Percentiles rank a stretch among this genome's conserved stretches.
Conservation (phyloP, 1,140 invertebrate genomes). For the Dendrolimus punctatus region DNA sequence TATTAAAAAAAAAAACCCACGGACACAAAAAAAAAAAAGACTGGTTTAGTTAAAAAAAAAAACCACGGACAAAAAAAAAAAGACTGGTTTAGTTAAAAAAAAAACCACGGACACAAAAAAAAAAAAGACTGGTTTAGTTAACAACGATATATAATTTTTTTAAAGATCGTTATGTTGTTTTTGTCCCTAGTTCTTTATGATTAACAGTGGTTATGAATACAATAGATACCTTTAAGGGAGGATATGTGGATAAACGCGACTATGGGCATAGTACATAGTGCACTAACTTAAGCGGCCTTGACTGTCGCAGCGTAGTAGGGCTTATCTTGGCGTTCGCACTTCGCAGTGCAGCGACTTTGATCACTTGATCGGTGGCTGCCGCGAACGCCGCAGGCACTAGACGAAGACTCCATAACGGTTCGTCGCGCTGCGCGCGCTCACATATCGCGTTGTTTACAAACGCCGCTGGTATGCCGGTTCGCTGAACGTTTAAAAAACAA, state of each 20-base stretch:
- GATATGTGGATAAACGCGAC: slow-evolving; percentile 45
- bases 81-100: no score
- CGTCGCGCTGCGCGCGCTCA: slow-evolving; percentile 19
- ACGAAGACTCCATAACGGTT: slow-evolving; percentile 12
- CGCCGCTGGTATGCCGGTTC: slow-evolving; percentile 21
- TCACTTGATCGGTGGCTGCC: slow-evolving; percentile 42
- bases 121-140: no score
- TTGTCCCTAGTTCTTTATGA: slow-evolving; percentile 21
- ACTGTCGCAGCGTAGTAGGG: slow-evolving; percentile 28
- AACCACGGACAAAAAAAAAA: no score
- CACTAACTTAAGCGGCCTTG: slow-evolving; percentile 56
- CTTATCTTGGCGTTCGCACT: slow-evolving; percentile 46
- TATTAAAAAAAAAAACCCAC: no score
- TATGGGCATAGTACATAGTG: slow-evolving; percentile 47
- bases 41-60: no score
- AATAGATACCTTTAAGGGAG: slow-evolving; percentile 35
- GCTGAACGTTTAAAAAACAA: slow-evolving; percentile 5
- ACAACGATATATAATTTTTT: no score
- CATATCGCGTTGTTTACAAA: slow-evolving; percentile 45
- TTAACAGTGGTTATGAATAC: slow-evolving; percentile 41
- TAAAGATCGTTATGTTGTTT: no score
- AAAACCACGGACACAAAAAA: no score
- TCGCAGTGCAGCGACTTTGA: slow-evolving; percentile 26
- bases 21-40: no score
- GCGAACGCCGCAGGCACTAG: slow-evolving; percentile 16